Evolutionary conservation across 2,113 vertebrate species (phyloP).

Genomic region (Malurus elegans): DNA sequence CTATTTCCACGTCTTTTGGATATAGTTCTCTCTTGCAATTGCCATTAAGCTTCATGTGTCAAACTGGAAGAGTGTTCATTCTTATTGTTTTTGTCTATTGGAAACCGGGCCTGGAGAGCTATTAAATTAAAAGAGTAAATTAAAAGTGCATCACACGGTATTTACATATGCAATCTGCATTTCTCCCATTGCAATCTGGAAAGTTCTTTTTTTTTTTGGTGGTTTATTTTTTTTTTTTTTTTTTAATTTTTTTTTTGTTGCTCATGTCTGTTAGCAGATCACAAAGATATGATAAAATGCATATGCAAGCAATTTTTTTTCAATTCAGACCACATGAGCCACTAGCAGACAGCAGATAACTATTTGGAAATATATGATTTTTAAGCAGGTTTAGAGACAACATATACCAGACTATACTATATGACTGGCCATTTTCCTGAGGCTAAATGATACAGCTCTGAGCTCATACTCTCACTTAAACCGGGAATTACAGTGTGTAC

Average conservation of each 20-base stretch:
- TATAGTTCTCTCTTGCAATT: background rate
- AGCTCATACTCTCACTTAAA: background rate
- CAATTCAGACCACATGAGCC: background rate
- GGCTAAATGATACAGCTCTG: background rate
- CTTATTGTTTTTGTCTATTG: background rate
- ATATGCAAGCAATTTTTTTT: slow-evolving; percentile 2
- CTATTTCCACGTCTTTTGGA: background rate
- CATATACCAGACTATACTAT: background rate
- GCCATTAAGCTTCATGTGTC: background rate
- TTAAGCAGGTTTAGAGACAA: background rate
- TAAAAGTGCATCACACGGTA: background rate
- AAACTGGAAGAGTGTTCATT: background rate
- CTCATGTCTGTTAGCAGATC: background rate
- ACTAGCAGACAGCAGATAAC: background rate
- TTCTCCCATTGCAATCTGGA: background rate
- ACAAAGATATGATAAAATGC: slow-evolving; percentile 40
- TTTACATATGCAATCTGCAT: background rate
- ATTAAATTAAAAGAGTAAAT: background rate
- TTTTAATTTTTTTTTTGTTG: background rate
- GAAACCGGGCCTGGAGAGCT: background rate
- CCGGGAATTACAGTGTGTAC: background rate
- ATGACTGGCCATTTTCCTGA: background rate
- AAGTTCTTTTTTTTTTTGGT: background rate
- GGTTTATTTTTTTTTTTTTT: no score
- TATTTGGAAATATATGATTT: background rate